A percentile compares a stretch with the other conserved stretches of the same genome.
Evolutionary conservation across 2,113 vertebrate species (phyloP).

Genomic region (Rhineura floridana): DNA sequence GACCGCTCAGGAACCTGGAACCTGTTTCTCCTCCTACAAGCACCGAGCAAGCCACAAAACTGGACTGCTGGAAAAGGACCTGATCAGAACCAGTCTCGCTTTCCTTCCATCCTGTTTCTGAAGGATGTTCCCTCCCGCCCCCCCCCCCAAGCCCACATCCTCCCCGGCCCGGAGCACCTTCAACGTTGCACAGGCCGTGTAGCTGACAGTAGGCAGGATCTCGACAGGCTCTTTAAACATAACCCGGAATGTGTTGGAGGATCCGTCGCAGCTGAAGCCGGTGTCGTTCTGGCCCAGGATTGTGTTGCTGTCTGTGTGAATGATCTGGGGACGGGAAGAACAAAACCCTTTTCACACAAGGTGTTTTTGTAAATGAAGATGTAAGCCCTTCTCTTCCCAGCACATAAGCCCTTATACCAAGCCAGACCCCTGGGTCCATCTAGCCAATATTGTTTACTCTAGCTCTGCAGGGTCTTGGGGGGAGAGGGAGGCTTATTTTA

Average conservation of each 20-base stretch:
- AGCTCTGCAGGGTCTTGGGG: too few relatives aligned
- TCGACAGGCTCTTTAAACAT: constrained; percentile 99
- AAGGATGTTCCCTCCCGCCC: too few relatives aligned
- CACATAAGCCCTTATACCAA: too few relatives aligned
- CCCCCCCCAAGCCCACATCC: background rate
- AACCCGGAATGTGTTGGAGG: constrained; percentile 93
- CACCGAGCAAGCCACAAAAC: too few relatives aligned
- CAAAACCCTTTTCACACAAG: fast-evolving
- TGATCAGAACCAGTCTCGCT: too few relatives aligned
- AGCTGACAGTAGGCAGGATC: constrained; percentile 95
- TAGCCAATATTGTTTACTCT: too few relatives aligned
- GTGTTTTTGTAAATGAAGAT: background rate
- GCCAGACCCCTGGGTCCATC: background rate
- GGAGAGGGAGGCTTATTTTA: too few relatives aligned
- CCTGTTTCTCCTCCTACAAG: too few relatives aligned
- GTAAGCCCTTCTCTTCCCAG: background rate
- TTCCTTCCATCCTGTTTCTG: too few relatives aligned
- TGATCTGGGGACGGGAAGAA: constrained; percentile 83
- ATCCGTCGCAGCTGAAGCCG: constrained; percentile 96
- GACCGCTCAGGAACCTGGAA: too few relatives aligned
- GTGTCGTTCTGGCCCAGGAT: constrained; percentile 97
- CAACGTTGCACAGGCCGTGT: constrained; percentile 93
- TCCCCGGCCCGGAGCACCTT: constrained; percentile 77
- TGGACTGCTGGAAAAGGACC: background rate
- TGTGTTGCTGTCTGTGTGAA: constrained; percentile 97